Evolutionary conservation across 2,888 invertebrate genomes (phyloP), one percentile per base, ranked within the genome.

Genomic region (Nowickia ferox): DNA sequence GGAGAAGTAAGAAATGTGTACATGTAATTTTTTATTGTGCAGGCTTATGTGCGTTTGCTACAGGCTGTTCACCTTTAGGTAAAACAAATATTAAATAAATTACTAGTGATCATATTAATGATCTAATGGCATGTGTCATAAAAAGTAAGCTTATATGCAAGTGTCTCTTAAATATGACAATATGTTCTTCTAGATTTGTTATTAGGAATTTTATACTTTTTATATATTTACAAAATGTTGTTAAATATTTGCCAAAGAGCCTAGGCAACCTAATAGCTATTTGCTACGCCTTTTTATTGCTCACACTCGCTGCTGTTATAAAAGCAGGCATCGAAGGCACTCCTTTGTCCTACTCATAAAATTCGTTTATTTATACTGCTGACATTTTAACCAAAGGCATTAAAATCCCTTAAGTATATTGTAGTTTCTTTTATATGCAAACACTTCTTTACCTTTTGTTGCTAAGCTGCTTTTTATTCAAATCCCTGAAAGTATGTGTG

Each of bases 401-500:
- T 46, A 1, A 22, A 46, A 13, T 46, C 79, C 63, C 48, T 38
- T 57, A 80, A 48, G 38, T 63, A 53, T 69, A 15, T 40, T 22
- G 0, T 17, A 53, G 5, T 48, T 72, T 48, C 46, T 11, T n/a
- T 19, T 69, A 19, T 19, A 19, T 19, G 9, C 22, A 15, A 48
- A 48, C 0, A 42, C 11, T 30, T 8, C 4, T 40, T 44, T 10
- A 17, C 1, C 4, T 46, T 61, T 5, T 57, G 10, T n/a, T 57
- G 44, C 65, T 40, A 42, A 15, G 15, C 48, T 72, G 6, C 9
- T 46, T 8, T 63, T 71, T 72, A 11, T 66, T 66, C 44, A 57
- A 30, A 65, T 53, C 59, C 72, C 59, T 53, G 46, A 78, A 84
- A 57, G 71, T 51, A 72, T 78, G 59, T 72, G 59, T 84, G 66